phyloP scores from a whole-genome alignment of 1,140 invertebrate genomes.

The Pissodes strobi region DNA sequence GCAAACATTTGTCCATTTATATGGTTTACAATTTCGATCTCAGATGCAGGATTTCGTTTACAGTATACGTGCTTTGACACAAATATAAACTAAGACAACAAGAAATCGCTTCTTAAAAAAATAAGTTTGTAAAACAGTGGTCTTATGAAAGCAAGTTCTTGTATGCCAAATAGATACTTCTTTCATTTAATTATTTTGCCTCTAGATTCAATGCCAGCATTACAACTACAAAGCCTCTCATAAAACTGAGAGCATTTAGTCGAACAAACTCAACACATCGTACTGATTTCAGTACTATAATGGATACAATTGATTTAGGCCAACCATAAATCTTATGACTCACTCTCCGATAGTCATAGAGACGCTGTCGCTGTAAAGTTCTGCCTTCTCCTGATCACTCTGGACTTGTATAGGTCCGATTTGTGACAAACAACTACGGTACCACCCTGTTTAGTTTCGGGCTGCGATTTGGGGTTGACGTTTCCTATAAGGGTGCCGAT shows the following conservation, averaged over 20 bases:
- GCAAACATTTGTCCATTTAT: too few relatives aligned
- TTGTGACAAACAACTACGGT: constrained; percentile 64
- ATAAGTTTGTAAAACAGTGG: too few relatives aligned
- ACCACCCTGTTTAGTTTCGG: constrained; percentile 56
- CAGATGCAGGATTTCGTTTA: too few relatives aligned
- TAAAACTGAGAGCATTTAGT: constrained; percentile 40
- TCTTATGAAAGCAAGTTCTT: too few relatives aligned
- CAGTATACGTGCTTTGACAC: too few relatives aligned
- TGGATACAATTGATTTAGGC: neutral
- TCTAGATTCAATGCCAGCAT: neutral
- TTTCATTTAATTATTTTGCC: too few relatives aligned
- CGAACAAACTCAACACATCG: constrained; percentile 11
- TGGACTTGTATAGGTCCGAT: constrained; percentile 61
- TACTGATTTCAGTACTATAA: constrained; percentile 15
- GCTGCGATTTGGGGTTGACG: constrained; percentile 51
- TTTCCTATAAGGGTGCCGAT: constrained; percentile 73
- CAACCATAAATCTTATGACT: constrained; percentile 11
- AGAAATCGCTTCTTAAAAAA: too few relatives aligned
- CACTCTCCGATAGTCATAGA: constrained; percentile 59
- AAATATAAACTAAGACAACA: too few relatives aligned
- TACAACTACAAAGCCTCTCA: constrained; percentile 19
- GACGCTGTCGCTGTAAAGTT: constrained; percentile 63
- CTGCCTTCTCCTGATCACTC: constrained; percentile 61
- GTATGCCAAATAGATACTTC: too few relatives aligned
- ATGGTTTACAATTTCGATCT: too few relatives aligned